These are phyloP conservation scores for Nomada lathburiana DNA, from an alignment of 2,888 invertebrate species.

Conservation along the genomic window DNA sequence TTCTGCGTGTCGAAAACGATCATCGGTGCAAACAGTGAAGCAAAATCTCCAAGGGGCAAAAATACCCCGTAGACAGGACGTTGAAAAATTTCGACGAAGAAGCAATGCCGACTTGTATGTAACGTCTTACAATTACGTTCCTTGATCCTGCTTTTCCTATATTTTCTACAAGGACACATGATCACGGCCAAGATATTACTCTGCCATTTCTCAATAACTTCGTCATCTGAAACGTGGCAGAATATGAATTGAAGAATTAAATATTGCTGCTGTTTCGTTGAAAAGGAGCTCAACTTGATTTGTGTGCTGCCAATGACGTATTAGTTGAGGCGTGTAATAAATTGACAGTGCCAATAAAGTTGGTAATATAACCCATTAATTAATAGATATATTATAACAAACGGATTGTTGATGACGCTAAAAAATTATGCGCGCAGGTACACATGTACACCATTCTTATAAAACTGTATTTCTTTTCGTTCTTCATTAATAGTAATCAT, in stretches of 20 bases:
- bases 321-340: conserved; percentile 47
- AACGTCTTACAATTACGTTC: conserved; percentile 19
- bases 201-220: conserved; percentile 56
- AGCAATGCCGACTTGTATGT: conserved; percentile 11
- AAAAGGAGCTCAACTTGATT: conserved; percentile 28
- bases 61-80: not conserved
- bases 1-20: not conserved
- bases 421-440: no score
- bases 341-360: conserved; percentile 23
- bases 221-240: conserved; percentile 18
- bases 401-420: not conserved
- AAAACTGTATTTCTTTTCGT: no score
- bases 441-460: no score
- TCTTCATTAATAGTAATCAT: no score
- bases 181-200: conserved; percentile 28
- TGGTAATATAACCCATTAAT: conserved; percentile 1
- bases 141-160: conserved; percentile 34
- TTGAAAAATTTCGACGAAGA: not conserved
- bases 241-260: conserved; percentile 43
- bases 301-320: conserved; percentile 35
- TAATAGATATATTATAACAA: conserved; percentile 1
- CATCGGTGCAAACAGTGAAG: conserved; percentile 48
- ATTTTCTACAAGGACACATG: conserved; percentile 23
- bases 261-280: conserved; percentile 57
- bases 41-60: conserved; percentile 54